Base-by-base conservation (phyloP, 2,888 invertebrate species). In the Yponomeuta plumbellus region DNA sequence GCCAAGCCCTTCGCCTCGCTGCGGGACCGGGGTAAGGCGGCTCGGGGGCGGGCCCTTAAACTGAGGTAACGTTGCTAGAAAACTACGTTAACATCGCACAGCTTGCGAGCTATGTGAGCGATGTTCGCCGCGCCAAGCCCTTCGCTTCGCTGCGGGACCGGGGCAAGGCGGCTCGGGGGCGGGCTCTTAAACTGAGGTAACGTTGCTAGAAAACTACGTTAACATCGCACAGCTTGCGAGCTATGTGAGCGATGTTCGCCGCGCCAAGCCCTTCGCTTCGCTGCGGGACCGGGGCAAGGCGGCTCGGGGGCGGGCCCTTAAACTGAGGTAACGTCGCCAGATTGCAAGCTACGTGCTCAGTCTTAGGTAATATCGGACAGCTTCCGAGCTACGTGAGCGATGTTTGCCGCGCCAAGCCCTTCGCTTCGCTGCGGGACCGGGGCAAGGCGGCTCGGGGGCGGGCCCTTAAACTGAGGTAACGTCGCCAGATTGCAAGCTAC, bases 111-210 rank as follows among this genome's bases (percentile, higher is more conserved):
- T 11, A 5, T 39, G 39, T 39, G 5, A 39, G 39, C 39, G 11
- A 5, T 11, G 6, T 8, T 11, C 11, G 39, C 39, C 11, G 39
- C 5, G 5, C 11, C 5, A 39, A 11, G 39, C 92, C 94, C 70
- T 93, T 96, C 72, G 95, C 95, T 75, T 94, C 94, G 20, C 85
- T 93, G 68, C 83, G 92, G 3, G 90, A 89, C 67, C 75, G 84
- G 68, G 78, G 84, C 8, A 88, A 85, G 70, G 78, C 85, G 8
- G 83, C 86, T 1, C 78, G 84, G 61, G 88, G 90, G 68, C 77
- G 86, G 67, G 80, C 81, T 77, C 78, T 85, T 10, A 91, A 90
- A 72, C 73, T 86, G 67, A 91, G 89, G 90, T n/a, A n/a, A n/a
- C n/a, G n/a, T n/a, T n/a, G n/a, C n/a, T n/a, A n/a, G n/a, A n/a